Evolutionary conservation across 2,888 invertebrate species (phyloP).

Genomic region (Drosophila mulleri): DNA sequence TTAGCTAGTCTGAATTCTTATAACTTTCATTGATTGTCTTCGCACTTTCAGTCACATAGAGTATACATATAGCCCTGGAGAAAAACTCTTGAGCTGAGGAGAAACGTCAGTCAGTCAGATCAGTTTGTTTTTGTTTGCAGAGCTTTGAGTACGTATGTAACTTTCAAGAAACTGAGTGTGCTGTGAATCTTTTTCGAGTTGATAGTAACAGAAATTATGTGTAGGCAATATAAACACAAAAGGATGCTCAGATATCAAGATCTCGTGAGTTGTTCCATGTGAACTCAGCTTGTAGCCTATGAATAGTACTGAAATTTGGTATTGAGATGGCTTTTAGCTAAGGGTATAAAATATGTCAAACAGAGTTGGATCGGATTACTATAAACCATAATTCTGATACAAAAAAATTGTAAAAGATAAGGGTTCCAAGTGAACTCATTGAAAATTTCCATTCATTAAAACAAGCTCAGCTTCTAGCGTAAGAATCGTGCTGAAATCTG

Average conservation of each 20-base stretch:
- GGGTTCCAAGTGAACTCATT: neutral
- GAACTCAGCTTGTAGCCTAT: neutral
- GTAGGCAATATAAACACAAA: neutral
- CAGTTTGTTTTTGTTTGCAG: neutral
- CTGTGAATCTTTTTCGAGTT: neutral
- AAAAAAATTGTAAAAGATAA: too few relatives aligned
- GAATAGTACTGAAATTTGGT: neutral
- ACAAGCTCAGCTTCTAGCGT: too few relatives aligned
- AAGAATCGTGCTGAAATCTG: too few relatives aligned
- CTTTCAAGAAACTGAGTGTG: neutral
- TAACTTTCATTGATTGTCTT: constrained; percentile 4
- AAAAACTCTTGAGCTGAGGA: neutral
- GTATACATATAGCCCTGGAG: neutral
- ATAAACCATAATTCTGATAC: neutral
- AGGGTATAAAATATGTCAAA: neutral
- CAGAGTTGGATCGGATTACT: neutral
- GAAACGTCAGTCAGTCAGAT: neutral
- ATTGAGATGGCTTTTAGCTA: neutral
- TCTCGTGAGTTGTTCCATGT: neutral
- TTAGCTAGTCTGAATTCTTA: neutral
- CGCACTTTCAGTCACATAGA: constrained; percentile 6
- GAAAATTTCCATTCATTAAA: neutral
- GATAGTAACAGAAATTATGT: neutral
- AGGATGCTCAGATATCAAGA: neutral
- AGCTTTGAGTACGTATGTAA: neutral